Evolutionary conservation across 2,888 invertebrate species (phyloP).

Genomic region (Stenchaetothrips biformis): DNA sequence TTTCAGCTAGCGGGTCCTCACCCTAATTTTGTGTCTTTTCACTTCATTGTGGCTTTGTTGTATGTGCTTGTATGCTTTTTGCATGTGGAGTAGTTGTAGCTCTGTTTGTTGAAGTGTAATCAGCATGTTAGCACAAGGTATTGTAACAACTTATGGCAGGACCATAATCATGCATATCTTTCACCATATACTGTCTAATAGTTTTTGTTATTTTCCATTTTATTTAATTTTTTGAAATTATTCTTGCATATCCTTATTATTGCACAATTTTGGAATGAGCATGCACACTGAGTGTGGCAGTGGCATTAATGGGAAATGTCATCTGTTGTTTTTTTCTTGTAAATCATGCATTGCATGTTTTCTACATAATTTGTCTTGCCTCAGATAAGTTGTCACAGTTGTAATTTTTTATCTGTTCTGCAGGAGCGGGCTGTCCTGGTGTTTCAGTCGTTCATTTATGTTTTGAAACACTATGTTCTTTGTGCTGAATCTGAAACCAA

Average conservation of each 20-base stretch:
- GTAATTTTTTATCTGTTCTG: neutral
- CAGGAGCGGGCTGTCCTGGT: slow-evolving; percentile 5
- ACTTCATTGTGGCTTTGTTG: no score
- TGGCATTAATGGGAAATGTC: neutral
- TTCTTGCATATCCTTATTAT: neutral
- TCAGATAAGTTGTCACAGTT: neutral
- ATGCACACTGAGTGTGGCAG: neutral
- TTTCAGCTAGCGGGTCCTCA: no score
- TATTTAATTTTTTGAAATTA: neutral
- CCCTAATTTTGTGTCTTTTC: no score
- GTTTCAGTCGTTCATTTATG: slow-evolving; percentile 1
- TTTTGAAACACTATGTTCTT: slow-evolving; percentile 1
- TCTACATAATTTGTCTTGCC: neutral
- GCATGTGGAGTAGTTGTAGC: no score
- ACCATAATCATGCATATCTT: no score
- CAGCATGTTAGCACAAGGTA: no score
- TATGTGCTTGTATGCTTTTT: no score
- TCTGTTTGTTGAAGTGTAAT: no score
- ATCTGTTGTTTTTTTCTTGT: neutral
- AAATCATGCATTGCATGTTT: neutral
- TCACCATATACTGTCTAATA: neutral
- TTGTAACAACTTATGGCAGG: no score
- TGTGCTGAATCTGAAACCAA: slow-evolving; percentile 9
- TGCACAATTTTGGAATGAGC: neutral
- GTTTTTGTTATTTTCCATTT: neutral